phyloP scores from a whole-genome alignment of 2,113 vertebrate species.

The Siphamia tubifer region DNA sequence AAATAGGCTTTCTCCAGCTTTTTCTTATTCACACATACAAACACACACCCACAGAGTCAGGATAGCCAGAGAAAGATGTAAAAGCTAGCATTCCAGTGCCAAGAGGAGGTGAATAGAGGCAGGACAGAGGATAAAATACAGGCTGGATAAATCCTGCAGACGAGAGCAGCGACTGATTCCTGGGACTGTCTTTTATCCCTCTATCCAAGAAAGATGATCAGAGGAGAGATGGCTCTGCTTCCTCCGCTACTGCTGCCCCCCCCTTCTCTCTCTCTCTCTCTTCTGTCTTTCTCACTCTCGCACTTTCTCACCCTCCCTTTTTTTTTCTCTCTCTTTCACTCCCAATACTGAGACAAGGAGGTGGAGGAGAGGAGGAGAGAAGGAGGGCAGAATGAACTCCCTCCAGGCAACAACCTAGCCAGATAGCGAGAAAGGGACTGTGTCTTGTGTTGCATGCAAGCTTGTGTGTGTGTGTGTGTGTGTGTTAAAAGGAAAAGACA shows the following conservation, averaged over 20 bases:
- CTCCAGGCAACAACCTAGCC: conserved; percentile 76
- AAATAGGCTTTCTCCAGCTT: conserved; percentile 31
- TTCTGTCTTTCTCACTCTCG: conserved; percentile 39
- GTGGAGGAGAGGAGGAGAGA: conserved; percentile 71
- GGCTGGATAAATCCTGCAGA: conserved; percentile 80
- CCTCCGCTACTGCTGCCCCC: conserved; percentile 63
- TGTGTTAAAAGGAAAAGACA: conserved; percentile 22
- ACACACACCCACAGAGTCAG: conserved; percentile 42
- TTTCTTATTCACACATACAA: conserved; percentile 41
- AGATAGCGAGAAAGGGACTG: conserved; percentile 64
- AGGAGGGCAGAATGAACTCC: conserved; percentile 77
- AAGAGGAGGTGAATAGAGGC: conserved; percentile 71
- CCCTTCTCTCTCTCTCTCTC: conserved; percentile 50
- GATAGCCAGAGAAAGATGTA: conserved; percentile 54
- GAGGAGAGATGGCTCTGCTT: conserved; percentile 62
- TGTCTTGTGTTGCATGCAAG: conserved; percentile 1
- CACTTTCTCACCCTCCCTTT: conserved; percentile 54
- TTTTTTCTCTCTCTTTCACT: conserved; percentile 66
- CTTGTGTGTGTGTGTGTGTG: conserved; percentile 11
- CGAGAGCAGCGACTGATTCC: conserved; percentile 51
- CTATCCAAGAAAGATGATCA: conserved; percentile 78
- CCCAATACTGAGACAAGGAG: conserved; percentile 71
- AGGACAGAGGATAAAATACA: conserved; percentile 66
- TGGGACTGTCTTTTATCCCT: conserved; percentile 70
- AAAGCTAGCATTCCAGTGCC: conserved; percentile 68